Percentiles rank a stretch among this genome's conserved stretches.
phyloP scores from a whole-genome alignment of 2,797 vertebrate genomes.

The Phrynocephalus guinanensis region DNA sequence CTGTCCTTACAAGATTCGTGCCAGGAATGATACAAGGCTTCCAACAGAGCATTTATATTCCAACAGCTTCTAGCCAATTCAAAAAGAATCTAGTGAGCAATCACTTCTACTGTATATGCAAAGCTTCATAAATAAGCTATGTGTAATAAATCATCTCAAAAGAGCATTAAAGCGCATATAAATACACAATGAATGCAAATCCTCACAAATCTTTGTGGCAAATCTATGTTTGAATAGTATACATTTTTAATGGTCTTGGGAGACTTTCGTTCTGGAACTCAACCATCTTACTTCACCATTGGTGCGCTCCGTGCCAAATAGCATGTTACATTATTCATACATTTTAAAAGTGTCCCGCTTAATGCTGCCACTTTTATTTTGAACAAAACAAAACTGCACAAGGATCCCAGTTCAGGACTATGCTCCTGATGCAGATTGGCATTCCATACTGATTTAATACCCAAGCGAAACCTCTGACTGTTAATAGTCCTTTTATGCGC shows the following conservation, averaged over 20 bases:
- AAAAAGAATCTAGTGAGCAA: slow-evolving; percentile 1
- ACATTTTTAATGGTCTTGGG: not conserved
- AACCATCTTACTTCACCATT: not conserved
- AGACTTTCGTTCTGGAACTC: not conserved
- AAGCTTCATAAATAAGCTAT: slow-evolving; percentile 5
- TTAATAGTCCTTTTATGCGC: not conserved
- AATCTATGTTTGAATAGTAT: not conserved
- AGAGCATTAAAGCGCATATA: not conserved
- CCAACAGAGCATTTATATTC: not conserved
- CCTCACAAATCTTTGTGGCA: not conserved
- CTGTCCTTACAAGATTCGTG: not conserved
- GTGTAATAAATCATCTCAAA: slow-evolving; percentile 18
- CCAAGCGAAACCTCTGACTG: not conserved
- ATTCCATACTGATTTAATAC: not conserved
- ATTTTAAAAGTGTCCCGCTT: not conserved
- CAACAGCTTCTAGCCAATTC: not conserved
- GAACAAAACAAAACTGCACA: not conserved
- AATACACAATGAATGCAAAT: not conserved
- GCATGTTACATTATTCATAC: not conserved
- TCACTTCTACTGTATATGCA: not conserved
- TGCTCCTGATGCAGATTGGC: not conserved
- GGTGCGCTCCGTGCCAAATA: not conserved
- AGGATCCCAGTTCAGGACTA: not conserved
- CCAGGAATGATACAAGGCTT: not conserved
- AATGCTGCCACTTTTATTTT: not conserved